Base-by-base conservation (phyloP, 2,113 vertebrate genomes). In the Oryzias melastigma region DNA sequence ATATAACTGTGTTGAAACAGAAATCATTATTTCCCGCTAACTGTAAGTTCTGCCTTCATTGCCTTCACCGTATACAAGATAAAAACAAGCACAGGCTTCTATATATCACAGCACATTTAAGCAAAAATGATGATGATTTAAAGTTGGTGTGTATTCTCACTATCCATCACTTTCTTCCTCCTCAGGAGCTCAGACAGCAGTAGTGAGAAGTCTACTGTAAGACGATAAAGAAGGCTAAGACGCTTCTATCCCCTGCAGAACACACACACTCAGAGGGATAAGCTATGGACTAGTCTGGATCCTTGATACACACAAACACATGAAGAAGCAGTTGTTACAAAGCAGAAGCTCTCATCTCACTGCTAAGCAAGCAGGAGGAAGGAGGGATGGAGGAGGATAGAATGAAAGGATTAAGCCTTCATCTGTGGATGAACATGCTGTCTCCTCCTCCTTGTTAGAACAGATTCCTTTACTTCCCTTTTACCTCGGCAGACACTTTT, bases 381-480 rank as follows among this genome's bases (percentile, higher is more conserved):
- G 49, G 60, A 86, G 73, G 68, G 69, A 80, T 72, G 73, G 67
- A 78, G 48, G 70, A 82, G 46, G 59, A 66, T 50, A 78, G 78
- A 86, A 87, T 73, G 81, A 75, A 77, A 65, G 83, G 85, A 86
- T 88, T 88, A 85, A 78, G 67, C 53, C 77, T 71, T 83, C 81
- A 83, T 87, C 77, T 82, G 66, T 24, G 73, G 77, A 86, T 80
- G 75, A 87, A 75, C 80, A 84, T 68, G 68, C 71, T 59, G 59
- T 85, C 81, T 85, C 73, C 84, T 86, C 85, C 83, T 84, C 75
- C 77, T 71, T 57, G 75, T 84, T 81, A 80, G 75, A 67, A 74
- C 61, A 82, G 65, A 79, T 66, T 83, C 76, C 69, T 79, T 64
- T 50, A 73, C 82, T 75, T 78, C 61, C 19, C 61, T 75, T 74